Conservation (phyloP, 2,888 invertebrate genomes). For the Timandra comae region DNA sequence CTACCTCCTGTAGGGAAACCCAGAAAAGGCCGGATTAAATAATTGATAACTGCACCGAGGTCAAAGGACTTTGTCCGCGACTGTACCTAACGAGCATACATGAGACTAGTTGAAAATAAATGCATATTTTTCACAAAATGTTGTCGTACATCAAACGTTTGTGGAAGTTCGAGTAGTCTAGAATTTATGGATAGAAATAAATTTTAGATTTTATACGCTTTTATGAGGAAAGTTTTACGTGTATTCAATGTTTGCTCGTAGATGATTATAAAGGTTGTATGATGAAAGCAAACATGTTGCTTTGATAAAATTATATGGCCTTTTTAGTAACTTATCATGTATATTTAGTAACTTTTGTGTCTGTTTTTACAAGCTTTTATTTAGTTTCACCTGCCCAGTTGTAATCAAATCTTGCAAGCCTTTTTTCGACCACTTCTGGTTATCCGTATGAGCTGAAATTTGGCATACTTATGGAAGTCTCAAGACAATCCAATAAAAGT, state of each 20-base stretch:
- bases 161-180: background rate
- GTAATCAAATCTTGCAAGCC: too few relatives aligned
- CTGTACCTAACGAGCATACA: constrained; percentile 1
- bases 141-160: background rate
- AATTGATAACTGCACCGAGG: constrained; percentile 30
- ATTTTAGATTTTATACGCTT: too few relatives aligned
- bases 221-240: constrained; percentile 2
- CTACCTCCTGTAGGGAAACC: constrained; percentile 3
- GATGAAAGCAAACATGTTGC: constrained; percentile 3
- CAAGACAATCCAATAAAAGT: too few relatives aligned
- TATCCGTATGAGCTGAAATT: too few relatives aligned
- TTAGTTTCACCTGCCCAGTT: too few relatives aligned
- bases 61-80: constrained; percentile 22
- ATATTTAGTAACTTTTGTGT: too few relatives aligned
- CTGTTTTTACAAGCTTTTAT: too few relatives aligned
- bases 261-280: too few relatives aligned
- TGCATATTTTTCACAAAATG: background rate
- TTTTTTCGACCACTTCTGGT: too few relatives aligned
- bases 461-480: too few relatives aligned
- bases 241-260: constrained; percentile 8
- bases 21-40: constrained; percentile 20
- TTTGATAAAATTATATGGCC: background rate
- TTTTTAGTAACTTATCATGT: too few relatives aligned
- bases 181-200: too few relatives aligned
- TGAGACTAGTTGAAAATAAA: background rate